A percentile compares a stretch with the other conserved stretches of the same genome.
phyloP scores from a whole-genome alignment of 2,888 invertebrate genomes.

The Cephus nigrinus region DNA sequence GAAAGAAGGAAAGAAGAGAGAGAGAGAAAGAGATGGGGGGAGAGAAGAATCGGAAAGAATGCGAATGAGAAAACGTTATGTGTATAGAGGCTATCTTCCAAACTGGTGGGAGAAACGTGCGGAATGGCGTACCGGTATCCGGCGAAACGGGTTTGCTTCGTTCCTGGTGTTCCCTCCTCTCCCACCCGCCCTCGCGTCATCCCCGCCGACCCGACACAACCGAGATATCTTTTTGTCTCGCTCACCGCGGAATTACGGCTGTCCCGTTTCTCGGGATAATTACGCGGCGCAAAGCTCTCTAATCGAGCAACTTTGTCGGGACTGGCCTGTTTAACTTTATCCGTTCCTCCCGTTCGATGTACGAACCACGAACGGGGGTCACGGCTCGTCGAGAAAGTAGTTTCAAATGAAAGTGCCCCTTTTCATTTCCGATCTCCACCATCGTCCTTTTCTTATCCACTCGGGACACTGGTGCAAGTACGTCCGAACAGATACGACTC shows the following conservation, averaged over 20 bases:
- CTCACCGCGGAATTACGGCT: conserved; percentile 17
- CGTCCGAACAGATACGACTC: too few species aligned
- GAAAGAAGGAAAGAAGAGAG: not conserved
- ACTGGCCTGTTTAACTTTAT: conserved; percentile 6
- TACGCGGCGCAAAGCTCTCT: conserved; percentile 28
- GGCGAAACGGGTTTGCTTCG: conserved; percentile 25
- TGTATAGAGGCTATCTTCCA: not conserved
- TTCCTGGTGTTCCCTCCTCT: not conserved
- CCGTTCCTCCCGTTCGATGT: conserved; percentile 2
- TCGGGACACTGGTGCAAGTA: too few species aligned
- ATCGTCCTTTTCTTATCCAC: not conserved
- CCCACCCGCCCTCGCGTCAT: not conserved
- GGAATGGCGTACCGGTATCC: conserved; percentile 18
- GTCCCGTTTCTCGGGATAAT: conserved; percentile 32
- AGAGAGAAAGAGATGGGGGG: not conserved
- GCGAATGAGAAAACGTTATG: not conserved
- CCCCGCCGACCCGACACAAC: not conserved
- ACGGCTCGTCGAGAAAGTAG: not conserved
- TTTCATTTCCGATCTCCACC: not conserved
- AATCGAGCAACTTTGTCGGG: conserved; percentile 30
- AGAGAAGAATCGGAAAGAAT: not conserved
- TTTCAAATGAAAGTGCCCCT: not conserved
- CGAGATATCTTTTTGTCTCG: not conserved
- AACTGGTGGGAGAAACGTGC: not conserved
- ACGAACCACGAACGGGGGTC: not conserved